Base-by-base conservation (phyloP, 2,797 vertebrate species). In the Thripadectes ignobilis region DNA sequence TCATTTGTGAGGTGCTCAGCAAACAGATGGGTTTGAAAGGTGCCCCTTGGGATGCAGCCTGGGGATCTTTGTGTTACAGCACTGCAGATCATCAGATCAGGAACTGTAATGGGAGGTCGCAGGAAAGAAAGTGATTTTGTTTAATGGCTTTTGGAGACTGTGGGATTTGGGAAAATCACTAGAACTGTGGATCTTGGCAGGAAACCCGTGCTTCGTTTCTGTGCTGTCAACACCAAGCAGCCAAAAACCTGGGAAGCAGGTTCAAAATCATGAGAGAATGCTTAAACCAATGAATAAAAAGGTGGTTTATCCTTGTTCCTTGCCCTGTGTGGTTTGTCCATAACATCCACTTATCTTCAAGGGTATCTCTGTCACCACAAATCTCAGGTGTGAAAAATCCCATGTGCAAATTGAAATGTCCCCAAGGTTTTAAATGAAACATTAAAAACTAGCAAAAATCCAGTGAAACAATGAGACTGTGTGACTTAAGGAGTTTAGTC, bases 81-180 rank as follows among this genome's bases (percentile, higher is more conserved):
- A 63, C n/a, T n/a, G 43, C 55, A 36, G 66, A 79, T 38, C 79
- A 49, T 85, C 79, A n/a, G 88, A 71, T 76, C 34, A 27, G 59
- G 45, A 90, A 51, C 43, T 46, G 76, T 45, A 79, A 67, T 20
- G 52, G 63, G 61, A 93, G 52, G 45, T 90, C 0, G 0, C 15
- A 79, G 77, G 45, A 45, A 88, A 95, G 69, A 86, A 78, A 90
- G 43, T 32, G 65, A 73, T 94, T 96, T 59, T 84, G 63, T 76
- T 76, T 86, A 95, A 86, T 57, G 41, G 66, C 83, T 93, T 86
- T 71, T 93, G 59, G 82, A 94, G 63, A 67, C 77, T 12, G 51
- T 67, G 76, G 34, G 73, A 79, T 93, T 89, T 81, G 63, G 78
- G 72, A 92, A 96, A 96, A 91, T 89, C 79, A n/a, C 69, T 81